Evolutionary conservation across 2,113 vertebrate species (phyloP).

Genomic region (Zosterops japonicus): DNA sequence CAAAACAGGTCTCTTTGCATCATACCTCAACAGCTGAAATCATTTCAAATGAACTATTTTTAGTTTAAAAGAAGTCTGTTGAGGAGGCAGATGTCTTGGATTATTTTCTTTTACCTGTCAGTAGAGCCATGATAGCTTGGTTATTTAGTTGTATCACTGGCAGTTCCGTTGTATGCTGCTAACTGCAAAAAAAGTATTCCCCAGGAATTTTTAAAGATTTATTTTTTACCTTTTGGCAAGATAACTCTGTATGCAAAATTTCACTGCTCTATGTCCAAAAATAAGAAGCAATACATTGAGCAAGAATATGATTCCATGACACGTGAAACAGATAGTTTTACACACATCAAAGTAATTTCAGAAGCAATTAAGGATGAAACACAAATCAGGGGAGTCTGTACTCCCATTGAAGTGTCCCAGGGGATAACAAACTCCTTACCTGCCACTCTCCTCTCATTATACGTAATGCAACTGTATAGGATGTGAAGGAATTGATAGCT

Average conservation of each 20-base stretch:
- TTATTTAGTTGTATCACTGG: background rate
- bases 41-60: background rate
- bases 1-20: background rate
- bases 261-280: slow-evolving; percentile 34
- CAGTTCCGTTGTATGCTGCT: background rate
- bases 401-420: slow-evolving; percentile 24
- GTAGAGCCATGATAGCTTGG: background rate
- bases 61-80: background rate
- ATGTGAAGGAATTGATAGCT: background rate
- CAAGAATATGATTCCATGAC: slow-evolving; percentile 60
- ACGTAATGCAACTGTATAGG: background rate
- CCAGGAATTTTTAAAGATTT: background rate
- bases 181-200: slow-evolving; percentile 17
- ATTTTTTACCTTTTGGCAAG: background rate
- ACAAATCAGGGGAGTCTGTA: slow-evolving; percentile 7
- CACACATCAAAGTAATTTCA: slow-evolving; percentile 73
- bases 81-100: background rate
- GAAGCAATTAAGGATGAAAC: slow-evolving; percentile 69
- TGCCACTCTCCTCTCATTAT: background rate
- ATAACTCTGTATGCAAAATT: slow-evolving; percentile 46
- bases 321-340: slow-evolving; percentile 68
- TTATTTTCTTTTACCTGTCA: background rate
- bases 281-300: slow-evolving; percentile 1
- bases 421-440: slow-evolving; percentile 2
- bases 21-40: background rate